phyloP scores from a whole-genome alignment of 2,888 invertebrate species.

The Athrips mouffetella region DNA sequence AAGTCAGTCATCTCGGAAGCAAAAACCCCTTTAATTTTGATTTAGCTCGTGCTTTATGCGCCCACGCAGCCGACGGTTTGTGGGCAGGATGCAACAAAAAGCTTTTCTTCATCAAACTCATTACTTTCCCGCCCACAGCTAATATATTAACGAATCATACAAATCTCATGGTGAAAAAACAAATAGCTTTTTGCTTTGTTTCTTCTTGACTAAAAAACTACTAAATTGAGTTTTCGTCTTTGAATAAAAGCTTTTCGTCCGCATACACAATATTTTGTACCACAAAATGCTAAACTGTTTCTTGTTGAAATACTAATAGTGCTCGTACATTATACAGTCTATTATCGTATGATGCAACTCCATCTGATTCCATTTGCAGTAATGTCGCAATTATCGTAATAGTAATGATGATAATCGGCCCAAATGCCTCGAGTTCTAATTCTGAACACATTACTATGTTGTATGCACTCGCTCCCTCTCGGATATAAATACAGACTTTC shows the following conservation, averaged over 20 bases:
- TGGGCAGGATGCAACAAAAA: slow-evolving; percentile 13
- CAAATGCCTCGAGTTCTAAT: slow-evolving; percentile 25
- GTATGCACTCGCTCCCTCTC: slow-evolving; percentile 24
- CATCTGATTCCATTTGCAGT: slow-evolving; percentile 34
- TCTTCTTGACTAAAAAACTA: neutral
- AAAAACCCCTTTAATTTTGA: slow-evolving; percentile 44
- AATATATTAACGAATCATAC: neutral
- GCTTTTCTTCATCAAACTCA: neutral
- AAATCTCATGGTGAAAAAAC: neutral
- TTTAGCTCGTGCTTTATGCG: slow-evolving; percentile 51
- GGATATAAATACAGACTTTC: slow-evolving; percentile 33
- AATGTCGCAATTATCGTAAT: slow-evolving; percentile 41
- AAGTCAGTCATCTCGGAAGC: slow-evolving; percentile 27
- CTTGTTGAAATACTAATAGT: too few species aligned
- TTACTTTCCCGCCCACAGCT: neutral
- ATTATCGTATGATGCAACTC: slow-evolving; percentile 28
- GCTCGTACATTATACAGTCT: too few species aligned
- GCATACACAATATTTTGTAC: too few species aligned
- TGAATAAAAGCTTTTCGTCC: too few species aligned
- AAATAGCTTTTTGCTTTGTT: slow-evolving; percentile 5
- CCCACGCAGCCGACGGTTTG: slow-evolving; percentile 45
- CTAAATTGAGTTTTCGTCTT: neutral
- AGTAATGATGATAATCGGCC: slow-evolving; percentile 45
- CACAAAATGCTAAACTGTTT: too few species aligned
- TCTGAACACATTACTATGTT: slow-evolving; percentile 3